Conservation (phyloP, 2,113 vertebrate species). For the Motacilla tschutschensis region DNA sequence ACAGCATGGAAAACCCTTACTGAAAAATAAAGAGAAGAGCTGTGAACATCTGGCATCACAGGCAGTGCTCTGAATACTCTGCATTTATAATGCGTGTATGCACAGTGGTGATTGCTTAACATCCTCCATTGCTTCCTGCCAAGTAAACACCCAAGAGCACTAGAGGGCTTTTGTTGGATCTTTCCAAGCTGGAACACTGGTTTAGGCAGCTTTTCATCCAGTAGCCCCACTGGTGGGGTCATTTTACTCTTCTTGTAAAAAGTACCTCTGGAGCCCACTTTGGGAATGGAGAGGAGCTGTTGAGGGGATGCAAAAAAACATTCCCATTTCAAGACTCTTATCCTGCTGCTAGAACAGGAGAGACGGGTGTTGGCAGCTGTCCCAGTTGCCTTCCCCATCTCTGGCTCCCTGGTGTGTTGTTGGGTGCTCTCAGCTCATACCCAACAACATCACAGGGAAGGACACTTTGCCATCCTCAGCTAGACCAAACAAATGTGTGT, state of each 20-base stretch:
- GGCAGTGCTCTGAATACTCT: neutral
- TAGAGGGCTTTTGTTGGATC: neutral
- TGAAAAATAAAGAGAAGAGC: slow-evolving; percentile 11
- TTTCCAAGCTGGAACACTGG: neutral
- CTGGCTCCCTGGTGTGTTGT: too few species aligned
- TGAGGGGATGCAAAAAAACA: neutral
- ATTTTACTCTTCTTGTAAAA: neutral
- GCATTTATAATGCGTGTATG: neutral
- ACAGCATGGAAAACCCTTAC: neutral
- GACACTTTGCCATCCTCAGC: neutral
- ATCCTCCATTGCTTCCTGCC: neutral
- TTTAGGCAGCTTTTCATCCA: neutral
- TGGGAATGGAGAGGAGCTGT: neutral
- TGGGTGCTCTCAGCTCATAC: neutral
- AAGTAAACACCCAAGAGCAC: slow-evolving; percentile 4
- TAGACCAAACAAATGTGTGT: neutral
- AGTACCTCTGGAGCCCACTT: neutral
- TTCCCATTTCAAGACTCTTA: neutral
- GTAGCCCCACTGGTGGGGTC: neutral
- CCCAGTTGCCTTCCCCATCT: neutral
- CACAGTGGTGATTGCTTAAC: neutral
- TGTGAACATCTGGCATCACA: slow-evolving; percentile 25
- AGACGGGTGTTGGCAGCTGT: neutral
- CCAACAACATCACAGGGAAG: rapidly evolving
- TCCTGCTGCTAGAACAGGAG: neutral